These are phyloP conservation scores for Campoplex capitator DNA, from an alignment of 2,888 invertebrate genomes.

Conservation along the genomic window DNA sequence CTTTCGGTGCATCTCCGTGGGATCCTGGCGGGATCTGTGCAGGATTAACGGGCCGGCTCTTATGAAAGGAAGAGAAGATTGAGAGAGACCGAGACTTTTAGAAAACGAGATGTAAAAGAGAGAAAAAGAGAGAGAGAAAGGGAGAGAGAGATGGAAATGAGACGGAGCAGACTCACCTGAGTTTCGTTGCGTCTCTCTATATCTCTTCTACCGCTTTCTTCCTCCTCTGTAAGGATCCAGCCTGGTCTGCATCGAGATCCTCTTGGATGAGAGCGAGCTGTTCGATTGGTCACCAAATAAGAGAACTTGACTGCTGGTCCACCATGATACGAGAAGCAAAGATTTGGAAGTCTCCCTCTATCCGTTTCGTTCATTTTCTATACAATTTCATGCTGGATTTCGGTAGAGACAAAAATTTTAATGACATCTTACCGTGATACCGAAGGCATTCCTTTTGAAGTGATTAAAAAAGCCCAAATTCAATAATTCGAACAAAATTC, in stretches of 20 bases:
- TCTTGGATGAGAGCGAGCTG: slow-evolving; percentile 57
- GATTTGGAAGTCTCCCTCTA: slow-evolving; percentile 16
- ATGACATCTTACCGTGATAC: slow-evolving; percentile 26
- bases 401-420: neutral
- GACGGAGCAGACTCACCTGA: slow-evolving; percentile 63
- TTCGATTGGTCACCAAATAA: slow-evolving; percentile 80
- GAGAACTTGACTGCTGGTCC: slow-evolving; percentile 73
- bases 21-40: slow-evolving; percentile 83
- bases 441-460: neutral
- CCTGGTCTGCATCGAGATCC: slow-evolving; percentile 20
- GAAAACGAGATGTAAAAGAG: slow-evolving; percentile 43
- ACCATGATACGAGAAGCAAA: slow-evolving; percentile 39
- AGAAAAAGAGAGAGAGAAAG: slow-evolving; percentile 50
- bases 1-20: slow-evolving; percentile 84
- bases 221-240: slow-evolving; percentile 49
- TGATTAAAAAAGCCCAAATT: neutral
- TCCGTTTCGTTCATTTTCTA: neutral
- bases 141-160: slow-evolving; percentile 62
- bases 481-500: no score
- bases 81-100: slow-evolving; percentile 62
- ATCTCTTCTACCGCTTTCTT: slow-evolving; percentile 58
- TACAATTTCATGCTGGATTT: neutral
- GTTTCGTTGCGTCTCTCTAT: slow-evolving; percentile 39
- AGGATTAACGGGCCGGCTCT: slow-evolving; percentile 85
- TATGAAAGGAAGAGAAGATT: slow-evolving; percentile 81